Evolutionary conservation across 2,113 vertebrate genomes (phyloP).

Genomic region (Micromys minutus): DNA sequence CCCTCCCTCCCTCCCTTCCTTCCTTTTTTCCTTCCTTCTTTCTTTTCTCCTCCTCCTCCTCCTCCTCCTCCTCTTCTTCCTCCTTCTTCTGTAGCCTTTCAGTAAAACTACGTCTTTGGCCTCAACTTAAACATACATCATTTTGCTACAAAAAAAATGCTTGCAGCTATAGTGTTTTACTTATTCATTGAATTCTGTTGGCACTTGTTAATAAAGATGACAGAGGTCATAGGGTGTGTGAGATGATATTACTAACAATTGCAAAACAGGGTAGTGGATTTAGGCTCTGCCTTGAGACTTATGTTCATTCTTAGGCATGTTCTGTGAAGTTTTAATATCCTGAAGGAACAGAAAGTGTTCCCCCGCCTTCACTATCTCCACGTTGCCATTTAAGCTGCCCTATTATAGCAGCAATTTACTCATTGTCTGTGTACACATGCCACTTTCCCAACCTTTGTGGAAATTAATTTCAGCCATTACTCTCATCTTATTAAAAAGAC

Average conservation of each 20-base stretch:
- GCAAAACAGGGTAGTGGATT: background rate
- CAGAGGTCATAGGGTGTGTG: background rate
- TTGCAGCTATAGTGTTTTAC: background rate
- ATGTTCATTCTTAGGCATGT: slow-evolving; percentile 46
- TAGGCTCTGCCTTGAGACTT: slow-evolving; percentile 33
- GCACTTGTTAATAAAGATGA: background rate
- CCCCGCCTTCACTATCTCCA: slow-evolving; percentile 26
- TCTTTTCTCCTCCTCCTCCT: fast-evolving
- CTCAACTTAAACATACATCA: background rate
- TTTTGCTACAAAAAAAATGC: background rate
- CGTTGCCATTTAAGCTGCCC: slow-evolving; percentile 45
- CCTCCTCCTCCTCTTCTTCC: fast-evolving
- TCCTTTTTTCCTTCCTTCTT: fast-evolving
- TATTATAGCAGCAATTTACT: slow-evolving; percentile 49
- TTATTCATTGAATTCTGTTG: background rate
- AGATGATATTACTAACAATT: slow-evolving; percentile 20
- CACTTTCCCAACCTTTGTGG: slow-evolving; percentile 50
- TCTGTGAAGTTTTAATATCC: slow-evolving; percentile 56
- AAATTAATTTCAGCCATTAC: slow-evolving; percentile 61
- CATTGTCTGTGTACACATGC: background rate
- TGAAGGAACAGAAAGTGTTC: slow-evolving; percentile 49
- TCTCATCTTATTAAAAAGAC: slow-evolving; percentile 41
- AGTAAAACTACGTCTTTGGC: background rate
- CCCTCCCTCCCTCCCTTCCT: fast-evolving
- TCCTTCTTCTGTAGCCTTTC: background rate